Conservation (phyloP, 2,113 vertebrate genomes). For the Symphodus melops region DNA sequence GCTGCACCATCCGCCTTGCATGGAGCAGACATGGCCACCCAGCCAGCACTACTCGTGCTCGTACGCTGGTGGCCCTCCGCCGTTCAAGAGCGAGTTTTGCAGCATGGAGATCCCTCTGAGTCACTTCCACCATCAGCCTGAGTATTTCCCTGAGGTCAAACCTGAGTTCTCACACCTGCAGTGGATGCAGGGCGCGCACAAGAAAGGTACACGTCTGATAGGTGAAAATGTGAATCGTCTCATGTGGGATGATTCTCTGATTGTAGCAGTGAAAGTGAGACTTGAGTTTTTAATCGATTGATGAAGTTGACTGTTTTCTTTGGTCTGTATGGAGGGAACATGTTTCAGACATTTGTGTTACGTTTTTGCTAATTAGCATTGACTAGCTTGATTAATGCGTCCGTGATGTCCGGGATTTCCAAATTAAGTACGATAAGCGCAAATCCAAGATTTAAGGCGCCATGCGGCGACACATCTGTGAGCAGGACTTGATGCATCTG, state of each 20-base stretch:
- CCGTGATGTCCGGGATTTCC: slow-evolving; percentile 48
- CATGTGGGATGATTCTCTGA: neutral
- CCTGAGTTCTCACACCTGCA: slow-evolving; percentile 90
- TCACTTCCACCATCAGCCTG: slow-evolving; percentile 89
- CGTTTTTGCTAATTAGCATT: neutral
- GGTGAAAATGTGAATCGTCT: neutral
- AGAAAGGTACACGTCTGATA: slow-evolving; percentile 88
- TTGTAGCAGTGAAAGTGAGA: neutral
- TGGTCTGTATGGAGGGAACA: too few species aligned
- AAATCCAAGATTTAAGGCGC: slow-evolving; percentile 53
- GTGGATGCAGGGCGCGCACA: slow-evolving; percentile 89
- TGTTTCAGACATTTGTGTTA: neutral
- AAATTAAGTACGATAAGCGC: slow-evolving; percentile 32
- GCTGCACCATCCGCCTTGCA: slow-evolving; percentile 88
- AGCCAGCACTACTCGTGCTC: slow-evolving; percentile 90
- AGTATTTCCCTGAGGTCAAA: slow-evolving; percentile 91
- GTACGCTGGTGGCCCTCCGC: slow-evolving; percentile 84
- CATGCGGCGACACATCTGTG: slow-evolving; percentile 18
- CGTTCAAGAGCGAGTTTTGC: slow-evolving; percentile 92
- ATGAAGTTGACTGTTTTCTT: neutral
- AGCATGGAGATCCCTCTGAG: slow-evolving; percentile 91
- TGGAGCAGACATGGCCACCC: slow-evolving; percentile 93
- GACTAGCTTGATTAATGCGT: slow-evolving; percentile 34
- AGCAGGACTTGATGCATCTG: slow-evolving; percentile 22
- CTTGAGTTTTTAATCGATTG: neutral